These are phyloP conservation scores for Abscondita cerata DNA, from an alignment of 2,888 invertebrate species.

Conservation along the genomic window DNA sequence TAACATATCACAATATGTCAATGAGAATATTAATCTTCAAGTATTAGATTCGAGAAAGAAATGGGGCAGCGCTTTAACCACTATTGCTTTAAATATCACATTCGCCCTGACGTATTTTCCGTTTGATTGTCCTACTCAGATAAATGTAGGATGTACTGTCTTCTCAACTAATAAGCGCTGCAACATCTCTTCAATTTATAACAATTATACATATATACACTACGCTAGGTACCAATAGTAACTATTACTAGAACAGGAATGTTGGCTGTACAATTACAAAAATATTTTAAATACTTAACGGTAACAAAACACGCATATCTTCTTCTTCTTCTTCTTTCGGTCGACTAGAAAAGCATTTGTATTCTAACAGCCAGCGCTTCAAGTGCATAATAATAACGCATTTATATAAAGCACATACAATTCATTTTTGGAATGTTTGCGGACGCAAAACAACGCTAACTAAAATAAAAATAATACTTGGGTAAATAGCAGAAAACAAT, in stretches of 20 bases:
- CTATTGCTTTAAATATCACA: conserved; percentile 1
- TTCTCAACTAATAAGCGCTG: background rate
- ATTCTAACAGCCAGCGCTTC: background rate
- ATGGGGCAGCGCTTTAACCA: conserved; percentile 6
- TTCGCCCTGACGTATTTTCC: background rate
- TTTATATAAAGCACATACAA: conserved; percentile 25
- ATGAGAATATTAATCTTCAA: background rate
- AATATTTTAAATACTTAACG: conserved; percentile 25
- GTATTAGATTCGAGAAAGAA: conserved; percentile 2
- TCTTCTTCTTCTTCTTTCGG: too few relatives aligned
- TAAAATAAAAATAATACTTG: too few relatives aligned
- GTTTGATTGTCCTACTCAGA: conserved; percentile 1
- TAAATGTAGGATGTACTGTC: conserved; percentile 1
- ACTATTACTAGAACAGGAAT: conserved; percentile 20
- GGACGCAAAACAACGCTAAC: too few relatives aligned
- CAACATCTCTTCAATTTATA: background rate
- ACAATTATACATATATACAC: conserved; percentile 12
- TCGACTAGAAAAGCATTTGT: conserved; percentile 10
- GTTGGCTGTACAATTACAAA: conserved; percentile 34
- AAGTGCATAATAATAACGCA: too few relatives aligned
- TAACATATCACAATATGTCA: conserved; percentile 10
- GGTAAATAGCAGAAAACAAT: too few relatives aligned
- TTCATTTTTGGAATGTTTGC: conserved; percentile 6
- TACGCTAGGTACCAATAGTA: conserved; percentile 2
- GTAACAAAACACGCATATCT: conserved; percentile 21